These are phyloP conservation scores for Brassicogethes aeneus DNA, from an alignment of 2,888 invertebrate genomes.

Conservation along the genomic window DNA sequence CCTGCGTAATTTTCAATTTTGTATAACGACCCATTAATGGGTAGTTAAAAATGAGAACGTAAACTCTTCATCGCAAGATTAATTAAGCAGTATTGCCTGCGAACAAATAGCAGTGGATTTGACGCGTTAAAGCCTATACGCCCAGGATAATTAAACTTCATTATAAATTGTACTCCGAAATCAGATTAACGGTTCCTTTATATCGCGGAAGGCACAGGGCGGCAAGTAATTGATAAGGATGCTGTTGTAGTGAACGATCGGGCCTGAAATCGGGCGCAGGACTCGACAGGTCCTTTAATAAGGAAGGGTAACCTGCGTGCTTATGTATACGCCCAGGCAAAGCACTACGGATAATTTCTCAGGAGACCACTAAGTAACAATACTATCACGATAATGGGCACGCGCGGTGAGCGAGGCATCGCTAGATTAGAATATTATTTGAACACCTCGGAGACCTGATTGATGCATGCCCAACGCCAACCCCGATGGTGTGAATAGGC, in stretches of 20 bases:
- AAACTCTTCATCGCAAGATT: too few relatives aligned
- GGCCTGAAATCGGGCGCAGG: not conserved
- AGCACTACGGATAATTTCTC: slow-evolving; percentile 16
- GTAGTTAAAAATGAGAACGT: too few relatives aligned
- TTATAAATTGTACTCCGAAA: not conserved
- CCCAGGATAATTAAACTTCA: not conserved
- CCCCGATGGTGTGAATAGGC: not conserved
- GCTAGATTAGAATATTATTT: slow-evolving; percentile 14
- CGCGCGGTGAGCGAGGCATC: slow-evolving; percentile 6
- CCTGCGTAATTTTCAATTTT: too few relatives aligned
- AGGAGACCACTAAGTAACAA: slow-evolving; percentile 18
- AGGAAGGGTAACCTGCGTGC: slow-evolving; percentile 4
- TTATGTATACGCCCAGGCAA: slow-evolving; percentile 5
- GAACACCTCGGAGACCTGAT: slow-evolving; percentile 5
- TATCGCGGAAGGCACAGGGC: not conserved
- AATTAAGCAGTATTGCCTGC: too few relatives aligned
- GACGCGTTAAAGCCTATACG: too few relatives aligned
- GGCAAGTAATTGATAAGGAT: not conserved
- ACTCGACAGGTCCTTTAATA: slow-evolving; percentile 10
- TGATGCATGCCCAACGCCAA: slow-evolving; percentile 8
- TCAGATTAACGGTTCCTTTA: not conserved
- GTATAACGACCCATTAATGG: too few relatives aligned
- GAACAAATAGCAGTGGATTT: too few relatives aligned
- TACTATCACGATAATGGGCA: slow-evolving; percentile 16
- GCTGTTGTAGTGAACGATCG: not conserved